Evolutionary conservation across 2,113 vertebrate genomes (phyloP), one percentile per base, ranked within the genome.

Genomic region (Eretmodus cyanostictus): DNA sequence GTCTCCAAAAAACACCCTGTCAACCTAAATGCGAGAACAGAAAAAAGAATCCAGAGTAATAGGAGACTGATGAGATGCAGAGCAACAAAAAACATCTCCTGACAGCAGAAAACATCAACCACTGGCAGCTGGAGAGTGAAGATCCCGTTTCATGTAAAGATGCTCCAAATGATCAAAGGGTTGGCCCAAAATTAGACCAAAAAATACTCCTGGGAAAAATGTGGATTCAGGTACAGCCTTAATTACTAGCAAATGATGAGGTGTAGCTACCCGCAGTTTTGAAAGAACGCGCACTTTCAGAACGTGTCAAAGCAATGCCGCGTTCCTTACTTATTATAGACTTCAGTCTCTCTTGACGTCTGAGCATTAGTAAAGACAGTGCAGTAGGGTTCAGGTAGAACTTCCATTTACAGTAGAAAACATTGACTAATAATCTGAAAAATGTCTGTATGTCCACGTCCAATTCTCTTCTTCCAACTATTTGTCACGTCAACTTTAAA

Each of bases 341-440:
- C 61, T 59, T 57, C 2, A 49, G 2, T 8, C 38, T 78, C 2
- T 76, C 71, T 78, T 8, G 42, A 49, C 4, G 7, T 78, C 16
- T 31, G 71, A 47, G 71, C 42, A 11, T 49, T 31, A 29, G 42
- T 76, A 19, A 76, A 19, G 40, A 49, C 71, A 76, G 24, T 19
- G 42, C 24, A 29, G 0, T 0, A 47, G 71, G 42, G 14, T 76
- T 76, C 68, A 47, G 0, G 42, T 8, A 47, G 6, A 24, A 10
- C 14, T 47, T 76, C 24, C 42, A 49, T 76, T 29, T 29, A 49
- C 42, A 76, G 40, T 31, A 12, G 31, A 17, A 29, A 76, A 47
- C 16, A 76, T 7, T 78, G 19, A 49, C 27, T 78, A 78, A 78
- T 78, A 8, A 49, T 5, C 10, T 49, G 16, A 76, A 49, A 49